These are phyloP conservation scores for Phaethornis superciliosus DNA, from an alignment of 2,113 vertebrate genomes.

Conservation along the genomic window DNA sequence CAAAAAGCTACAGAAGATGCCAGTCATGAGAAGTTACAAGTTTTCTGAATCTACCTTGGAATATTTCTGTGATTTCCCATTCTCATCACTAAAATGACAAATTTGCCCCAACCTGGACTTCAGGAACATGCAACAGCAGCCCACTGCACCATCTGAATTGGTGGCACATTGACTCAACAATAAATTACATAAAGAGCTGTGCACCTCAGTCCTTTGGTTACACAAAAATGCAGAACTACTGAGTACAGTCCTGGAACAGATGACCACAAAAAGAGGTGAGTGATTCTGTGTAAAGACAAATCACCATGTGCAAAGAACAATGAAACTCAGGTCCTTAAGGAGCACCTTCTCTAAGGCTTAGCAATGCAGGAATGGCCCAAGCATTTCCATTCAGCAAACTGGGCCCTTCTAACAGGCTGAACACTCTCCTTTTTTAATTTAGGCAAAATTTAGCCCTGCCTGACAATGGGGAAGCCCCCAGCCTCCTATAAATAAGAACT, in stretches of 20 bases:
- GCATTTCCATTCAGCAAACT: not conserved
- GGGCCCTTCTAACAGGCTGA: not conserved
- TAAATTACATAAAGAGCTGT: not conserved
- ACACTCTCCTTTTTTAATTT: not conserved
- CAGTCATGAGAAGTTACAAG: not conserved
- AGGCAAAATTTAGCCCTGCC: constrained; percentile 4
- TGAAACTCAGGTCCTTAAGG: not conserved
- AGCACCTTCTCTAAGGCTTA: not conserved
- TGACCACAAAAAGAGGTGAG: not conserved
- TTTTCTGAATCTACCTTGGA: not conserved
- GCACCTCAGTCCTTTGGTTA: not conserved
- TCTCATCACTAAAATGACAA: not conserved
- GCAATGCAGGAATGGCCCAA: not conserved
- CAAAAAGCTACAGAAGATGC: not conserved
- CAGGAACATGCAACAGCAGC: not conserved
- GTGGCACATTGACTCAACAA: not conserved
- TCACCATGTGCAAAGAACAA: not conserved
- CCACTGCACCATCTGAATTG: not conserved
- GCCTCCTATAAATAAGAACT: constrained; percentile 14
- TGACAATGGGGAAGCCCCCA: constrained; percentile 50
- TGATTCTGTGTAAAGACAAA: not conserved
- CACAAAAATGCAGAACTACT: not conserved
- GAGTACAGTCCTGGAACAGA: not conserved
- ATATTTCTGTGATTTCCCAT: not conserved
- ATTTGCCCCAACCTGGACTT: not conserved